Evolutionary conservation across 2,888 invertebrate genomes (phyloP).

Genomic region (Chironomus riparius): DNA sequence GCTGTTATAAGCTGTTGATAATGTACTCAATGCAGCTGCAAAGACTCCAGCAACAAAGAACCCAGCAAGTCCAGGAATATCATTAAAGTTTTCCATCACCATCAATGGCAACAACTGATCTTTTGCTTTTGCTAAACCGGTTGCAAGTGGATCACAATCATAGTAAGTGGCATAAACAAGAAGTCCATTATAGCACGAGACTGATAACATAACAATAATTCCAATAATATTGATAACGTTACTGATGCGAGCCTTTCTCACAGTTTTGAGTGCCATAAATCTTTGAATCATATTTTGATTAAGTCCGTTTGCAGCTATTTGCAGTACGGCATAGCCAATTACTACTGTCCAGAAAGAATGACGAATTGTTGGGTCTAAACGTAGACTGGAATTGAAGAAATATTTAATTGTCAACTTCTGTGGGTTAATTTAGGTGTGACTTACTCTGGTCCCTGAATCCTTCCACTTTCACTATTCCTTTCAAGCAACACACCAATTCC

Average conservation of each 20-base stretch:
- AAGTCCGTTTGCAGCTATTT: slow-evolving; percentile 61
- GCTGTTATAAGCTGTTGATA: slow-evolving; percentile 60
- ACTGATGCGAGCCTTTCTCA: slow-evolving; percentile 57
- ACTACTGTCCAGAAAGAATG: slow-evolving; percentile 66
- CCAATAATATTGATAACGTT: slow-evolving; percentile 54
- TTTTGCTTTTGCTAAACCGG: slow-evolving; percentile 59
- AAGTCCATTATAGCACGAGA: slow-evolving; percentile 50
- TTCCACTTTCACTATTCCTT: slow-evolving; percentile 53
- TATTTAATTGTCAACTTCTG: neutral
- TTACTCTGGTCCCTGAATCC: slow-evolving; percentile 57
- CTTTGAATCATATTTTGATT: slow-evolving; percentile 77
- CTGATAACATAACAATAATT: slow-evolving; percentile 47
- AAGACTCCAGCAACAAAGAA: slow-evolving; percentile 76
- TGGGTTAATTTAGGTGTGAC: slow-evolving; percentile 29
- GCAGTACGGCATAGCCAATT: slow-evolving; percentile 60
- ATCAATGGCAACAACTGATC: slow-evolving; percentile 69
- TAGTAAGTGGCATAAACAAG: slow-evolving; percentile 48
- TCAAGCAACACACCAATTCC: slow-evolving; percentile 51
- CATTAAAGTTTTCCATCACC: slow-evolving; percentile 67
- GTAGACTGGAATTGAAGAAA: slow-evolving; percentile 46
- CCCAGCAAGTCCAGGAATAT: slow-evolving; percentile 67
- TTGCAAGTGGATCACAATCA: slow-evolving; percentile 48
- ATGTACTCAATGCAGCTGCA: slow-evolving; percentile 63
- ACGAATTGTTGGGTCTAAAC: slow-evolving; percentile 61
- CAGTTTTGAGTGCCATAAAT: slow-evolving; percentile 58